A percentile compares a stretch with the other conserved stretches of the same genome.
phyloP scores from a whole-genome alignment of 1,140 invertebrate species.

The Teleopsis dalmanni region DNA sequence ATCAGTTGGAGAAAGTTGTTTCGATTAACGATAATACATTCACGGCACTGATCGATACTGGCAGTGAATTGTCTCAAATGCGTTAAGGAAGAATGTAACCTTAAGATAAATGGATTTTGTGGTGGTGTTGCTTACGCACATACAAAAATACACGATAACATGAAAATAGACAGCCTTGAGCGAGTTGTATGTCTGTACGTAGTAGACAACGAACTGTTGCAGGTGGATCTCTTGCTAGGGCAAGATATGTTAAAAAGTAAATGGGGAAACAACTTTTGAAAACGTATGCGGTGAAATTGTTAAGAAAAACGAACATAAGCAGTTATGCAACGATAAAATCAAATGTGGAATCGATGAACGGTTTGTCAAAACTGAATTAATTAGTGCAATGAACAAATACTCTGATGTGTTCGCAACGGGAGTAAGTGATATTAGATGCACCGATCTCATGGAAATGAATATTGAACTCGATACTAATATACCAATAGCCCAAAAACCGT shows the following conservation, averaged over 20 bases:
- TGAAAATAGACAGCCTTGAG: neutral
- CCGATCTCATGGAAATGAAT: neutral
- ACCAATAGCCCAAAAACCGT: constrained; percentile 7
- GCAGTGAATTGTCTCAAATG: too few species aligned
- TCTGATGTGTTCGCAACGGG: neutral
- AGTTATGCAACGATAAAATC: too few species aligned
- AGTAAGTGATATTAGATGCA: neutral
- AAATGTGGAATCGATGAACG: too few species aligned
- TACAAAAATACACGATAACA: neutral
- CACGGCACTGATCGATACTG: too few species aligned
- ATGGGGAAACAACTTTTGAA: too few species aligned
- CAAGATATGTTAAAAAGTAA: too few species aligned
- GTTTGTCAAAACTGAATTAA: neutral
- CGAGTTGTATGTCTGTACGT: constrained; percentile 2
- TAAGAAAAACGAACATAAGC: too few species aligned
- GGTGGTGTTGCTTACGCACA: neutral
- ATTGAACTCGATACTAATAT: constrained; percentile 4
- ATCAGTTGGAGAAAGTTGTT: too few species aligned
- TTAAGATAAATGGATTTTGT: neutral
- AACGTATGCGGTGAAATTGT: too few species aligned
- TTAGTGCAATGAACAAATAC: neutral
- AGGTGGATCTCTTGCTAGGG: constrained; percentile 10
- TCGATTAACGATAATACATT: too few species aligned
- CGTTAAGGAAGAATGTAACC: neutral
- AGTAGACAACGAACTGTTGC: constrained; percentile 8